Conservation (phyloP, 1,140 invertebrate species). For the Pseudomyrmex gracilis region DNA sequence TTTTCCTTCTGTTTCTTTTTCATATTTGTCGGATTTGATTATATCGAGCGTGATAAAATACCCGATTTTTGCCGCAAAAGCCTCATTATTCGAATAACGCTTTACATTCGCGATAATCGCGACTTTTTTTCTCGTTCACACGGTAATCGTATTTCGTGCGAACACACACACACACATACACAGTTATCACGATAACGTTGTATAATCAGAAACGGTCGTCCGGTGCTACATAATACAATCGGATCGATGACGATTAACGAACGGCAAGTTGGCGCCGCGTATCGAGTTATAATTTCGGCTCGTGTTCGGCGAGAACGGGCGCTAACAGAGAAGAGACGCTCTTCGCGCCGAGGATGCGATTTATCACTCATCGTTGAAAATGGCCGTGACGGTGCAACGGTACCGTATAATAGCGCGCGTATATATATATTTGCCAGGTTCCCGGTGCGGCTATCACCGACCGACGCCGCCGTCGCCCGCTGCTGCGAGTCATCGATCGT, state of each 20-base stretch:
- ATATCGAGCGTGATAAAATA: not conserved
- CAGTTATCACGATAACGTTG: constrained; percentile 50
- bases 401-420: constrained; percentile 68
- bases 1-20: too few relatives aligned
- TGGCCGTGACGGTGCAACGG: constrained; percentile 59
- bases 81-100: not conserved
- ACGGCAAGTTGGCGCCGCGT: constrained; percentile 56
- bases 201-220: constrained; percentile 34
- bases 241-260: constrained; percentile 61
- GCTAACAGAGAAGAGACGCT: constrained; percentile 6
- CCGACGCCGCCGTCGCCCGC: not conserved
- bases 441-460: constrained; percentile 42
- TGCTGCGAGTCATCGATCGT: constrained; percentile 63
- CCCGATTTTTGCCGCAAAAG: not conserved
- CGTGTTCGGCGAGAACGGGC: constrained; percentile 22
- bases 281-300: constrained; percentile 65
- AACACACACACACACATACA: too few relatives aligned
- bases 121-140: not conserved
- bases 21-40: not conserved
- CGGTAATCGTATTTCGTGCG: constrained; percentile 19
- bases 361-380: constrained; percentile 71
- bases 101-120: constrained; percentile 36
- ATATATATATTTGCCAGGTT: constrained; percentile 23
- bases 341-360: constrained; percentile 56
- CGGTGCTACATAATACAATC: constrained; percentile 21